Evolutionary conservation across 2,888 invertebrate species (phyloP).

Genomic region (Drosophila leonis): DNA sequence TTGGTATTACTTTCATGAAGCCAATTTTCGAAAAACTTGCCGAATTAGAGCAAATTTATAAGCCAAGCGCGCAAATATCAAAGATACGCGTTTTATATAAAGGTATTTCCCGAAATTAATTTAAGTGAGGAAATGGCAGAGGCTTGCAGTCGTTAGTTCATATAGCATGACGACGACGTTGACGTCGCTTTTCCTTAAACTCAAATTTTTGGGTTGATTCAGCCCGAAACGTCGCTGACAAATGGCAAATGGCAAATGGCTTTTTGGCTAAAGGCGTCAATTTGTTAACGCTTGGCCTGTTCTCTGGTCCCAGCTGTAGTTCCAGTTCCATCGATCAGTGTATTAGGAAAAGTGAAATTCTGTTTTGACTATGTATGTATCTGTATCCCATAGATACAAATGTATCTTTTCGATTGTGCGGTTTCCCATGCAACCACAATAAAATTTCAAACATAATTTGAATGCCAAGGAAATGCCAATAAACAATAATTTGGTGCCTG

Average conservation of each 20-base stretch:
- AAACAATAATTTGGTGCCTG: slow-evolving; percentile 56
- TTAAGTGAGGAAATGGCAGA: slow-evolving; percentile 46
- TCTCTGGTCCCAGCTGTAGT: slow-evolving; percentile 48
- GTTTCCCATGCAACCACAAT: slow-evolving; percentile 60
- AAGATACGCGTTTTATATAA: slow-evolving; percentile 10
- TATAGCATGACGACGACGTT: slow-evolving; percentile 50
- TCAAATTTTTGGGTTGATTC: slow-evolving; percentile 27
- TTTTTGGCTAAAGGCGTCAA: slow-evolving; percentile 25
- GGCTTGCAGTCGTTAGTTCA: slow-evolving; percentile 27
- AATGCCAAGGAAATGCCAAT: slow-evolving; percentile 59
- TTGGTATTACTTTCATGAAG: slow-evolving; percentile 34
- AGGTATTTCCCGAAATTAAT: slow-evolving; percentile 42
- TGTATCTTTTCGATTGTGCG: slow-evolving; percentile 36
- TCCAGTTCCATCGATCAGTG: slow-evolving; percentile 19
- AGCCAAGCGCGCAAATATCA: slow-evolving; percentile 45
- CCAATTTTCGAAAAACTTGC: slow-evolving; percentile 67
- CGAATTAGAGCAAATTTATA: slow-evolving; percentile 75
- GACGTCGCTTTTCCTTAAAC: slow-evolving; percentile 37
- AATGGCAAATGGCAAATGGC: slow-evolving; percentile 3
- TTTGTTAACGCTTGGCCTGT: slow-evolving; percentile 66
- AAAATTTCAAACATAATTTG: slow-evolving; percentile 32
- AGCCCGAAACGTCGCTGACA: slow-evolving; percentile 13
- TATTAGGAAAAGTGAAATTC: slow-evolving; percentile 64
- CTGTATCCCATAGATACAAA: slow-evolving; percentile 41
- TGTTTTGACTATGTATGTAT: slow-evolving; percentile 35